Evolutionary conservation across 2,113 vertebrate species (phyloP), one percentile per base, ranked within the genome.

Genomic region (Oophaga pumilio): DNA sequence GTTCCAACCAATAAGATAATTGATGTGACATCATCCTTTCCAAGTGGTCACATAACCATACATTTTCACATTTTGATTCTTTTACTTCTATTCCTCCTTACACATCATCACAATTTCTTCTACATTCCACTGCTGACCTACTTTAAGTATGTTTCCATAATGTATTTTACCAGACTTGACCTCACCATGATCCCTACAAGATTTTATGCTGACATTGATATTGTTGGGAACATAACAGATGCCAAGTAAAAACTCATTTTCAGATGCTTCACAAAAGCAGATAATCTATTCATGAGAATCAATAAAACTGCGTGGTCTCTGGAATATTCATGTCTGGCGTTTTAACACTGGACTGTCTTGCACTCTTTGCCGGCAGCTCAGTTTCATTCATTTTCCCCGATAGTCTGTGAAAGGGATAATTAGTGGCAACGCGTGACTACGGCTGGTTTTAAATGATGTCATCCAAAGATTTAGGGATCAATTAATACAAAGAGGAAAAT

Each of bases 141-240:
- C 77, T 80, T 60, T 57, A 80, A 79, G 24, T 79, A 22, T 24
- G 59, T 79, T 26, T 79, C 76, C 76, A 79, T 79, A 79, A 9
- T 28, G 24, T 28, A 43, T 18, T 80, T 59, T 26, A 80, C 24
- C 59, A 33, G 8, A 80, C 14, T 59, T 80, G 77, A 80, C 77
- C 77, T 80, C 77, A 28, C 53, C 57, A 53, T 59, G 24, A 28
- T 60, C 57, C 77, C 60, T 56, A 26, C 56, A 80, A 80, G 26
- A 80, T 59, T 59, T 80, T 80, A 10, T 80, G 77, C 77, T 80
- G 56, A 80, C 77, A 80, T 59, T 33, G 77, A 80, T 15, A 80
- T 80, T 80, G 33, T 80, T 80, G 14, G 24, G 57, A 80, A 60
- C 24, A 20, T 43, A 17, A 60, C 53, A 80, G 15, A 80, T 80